Conservation (phyloP, 2,888 invertebrate genomes). For the Dasysyrphus tricinctus region DNA sequence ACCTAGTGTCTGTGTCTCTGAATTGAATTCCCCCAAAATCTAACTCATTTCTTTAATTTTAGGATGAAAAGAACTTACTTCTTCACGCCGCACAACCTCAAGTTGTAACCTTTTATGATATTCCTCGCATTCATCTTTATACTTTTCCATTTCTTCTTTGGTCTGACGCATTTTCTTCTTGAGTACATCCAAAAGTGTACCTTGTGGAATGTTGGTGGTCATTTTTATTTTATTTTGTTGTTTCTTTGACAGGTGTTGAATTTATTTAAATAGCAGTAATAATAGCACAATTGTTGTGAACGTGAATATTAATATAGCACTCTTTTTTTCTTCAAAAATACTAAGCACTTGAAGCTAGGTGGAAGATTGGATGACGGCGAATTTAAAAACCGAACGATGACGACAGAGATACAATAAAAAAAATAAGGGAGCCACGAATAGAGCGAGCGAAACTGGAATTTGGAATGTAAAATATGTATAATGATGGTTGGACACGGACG, state of each 20-base stretch:
- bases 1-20: not conserved
- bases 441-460: constrained; percentile 49
- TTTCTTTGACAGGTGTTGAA: constrained; percentile 64
- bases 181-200: constrained; percentile 96
- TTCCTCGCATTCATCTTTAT: constrained; percentile 98
- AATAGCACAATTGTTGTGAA: constrained; percentile 30
- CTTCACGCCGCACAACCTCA: constrained; percentile 98
- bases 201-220: constrained; percentile 96
- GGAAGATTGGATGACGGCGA: constrained; percentile 20
- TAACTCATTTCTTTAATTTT: constrained; percentile 1
- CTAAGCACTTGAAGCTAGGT: constrained; percentile 50
- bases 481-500: constrained; percentile 46
- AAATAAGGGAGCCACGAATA: constrained; percentile 46
- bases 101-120: constrained; percentile 97
- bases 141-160: constrained; percentile 99
- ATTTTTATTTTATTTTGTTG: constrained; percentile 83
- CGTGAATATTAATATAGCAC: constrained; percentile 11
- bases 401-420: constrained; percentile 56
- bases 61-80: constrained; percentile 89
- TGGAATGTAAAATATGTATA: constrained; percentile 73
- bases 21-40: constrained; percentile 3
- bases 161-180: constrained; percentile 99
- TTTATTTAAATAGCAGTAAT: constrained; percentile 34
- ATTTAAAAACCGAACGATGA: constrained; percentile 59
- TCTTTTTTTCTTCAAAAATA: constrained; percentile 10